Evolutionary conservation across 2,888 invertebrate species (phyloP), one percentile per base, ranked within the genome.

Genomic region (Limnephilus marmoratus): DNA sequence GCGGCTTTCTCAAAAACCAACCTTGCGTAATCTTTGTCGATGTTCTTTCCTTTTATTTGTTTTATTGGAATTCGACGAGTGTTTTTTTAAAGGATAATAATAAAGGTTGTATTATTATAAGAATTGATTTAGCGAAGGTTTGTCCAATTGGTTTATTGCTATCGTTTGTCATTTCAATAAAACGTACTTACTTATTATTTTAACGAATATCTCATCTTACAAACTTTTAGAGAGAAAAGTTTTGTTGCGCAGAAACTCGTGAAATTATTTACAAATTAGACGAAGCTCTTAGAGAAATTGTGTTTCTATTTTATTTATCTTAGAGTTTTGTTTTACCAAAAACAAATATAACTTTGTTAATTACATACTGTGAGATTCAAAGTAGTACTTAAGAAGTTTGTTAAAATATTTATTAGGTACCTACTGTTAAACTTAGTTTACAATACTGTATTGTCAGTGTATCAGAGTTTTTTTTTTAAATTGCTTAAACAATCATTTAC

Each of bases 11-110:
- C 7, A n/a, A 68, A 68, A 2, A 2, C 68, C 68, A 68, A 68
- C 68, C 68, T 68, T 68, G 68, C 24, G 24, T 68, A 24, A 24
- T 68, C 24, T 68, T 68, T 68, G 68, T 68, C 68, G 68, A 68
- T 68, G 24, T n/a, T n/a, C n/a, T 68, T n/a, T 0, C n/a, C 24
- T n/a, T 68, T n/a, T 86, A 45, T 86, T 86, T 86, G 49, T 80
- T 89, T 34, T 80, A 18, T 37, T 41, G 68, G 68, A 34, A 89
- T 37, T 80, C 34, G 31, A 68, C 87, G 87, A 87, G 87, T 87
- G 45, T 87, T 87, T 87, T 53, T 87, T 53, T 87, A 87, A 87
- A 83, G 83, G 83, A 83, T 41, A 83, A 24, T 83, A 83, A 18
- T 34, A 68, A n/a, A 37, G 83, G 37, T 41, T 37, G n/a, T 83